Conservation (phyloP, 2,888 invertebrate genomes). For the Catocala sponsa region DNA sequence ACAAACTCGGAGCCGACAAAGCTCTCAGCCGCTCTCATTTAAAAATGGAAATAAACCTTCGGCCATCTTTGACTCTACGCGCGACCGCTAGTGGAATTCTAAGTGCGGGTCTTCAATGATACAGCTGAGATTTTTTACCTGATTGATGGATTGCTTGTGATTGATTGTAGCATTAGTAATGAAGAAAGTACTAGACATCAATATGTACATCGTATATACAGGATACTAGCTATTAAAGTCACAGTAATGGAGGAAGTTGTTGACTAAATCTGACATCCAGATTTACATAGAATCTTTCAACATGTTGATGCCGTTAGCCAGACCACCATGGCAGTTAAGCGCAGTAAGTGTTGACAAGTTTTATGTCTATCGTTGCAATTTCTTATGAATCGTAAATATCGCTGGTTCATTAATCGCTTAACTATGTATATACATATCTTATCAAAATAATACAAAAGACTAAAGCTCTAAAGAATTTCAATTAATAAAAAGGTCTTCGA, state of each 20-base stretch:
- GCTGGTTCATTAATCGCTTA: no score
- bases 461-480: no score
- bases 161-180: slow-evolving; percentile 37
- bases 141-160: slow-evolving; percentile 49
- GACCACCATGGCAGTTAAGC: slow-evolving; percentile 30
- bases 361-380: slow-evolving; percentile 36
- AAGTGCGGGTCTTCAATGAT: slow-evolving; percentile 78
- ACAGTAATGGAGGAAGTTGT: slow-evolving; percentile 26
- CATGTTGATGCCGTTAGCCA: slow-evolving; percentile 19
- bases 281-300: slow-evolving; percentile 35
- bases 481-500: no score
- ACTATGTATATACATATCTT: no score
- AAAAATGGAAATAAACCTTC: slow-evolving; percentile 88
- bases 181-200: slow-evolving; percentile 27
- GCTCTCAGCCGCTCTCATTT: slow-evolving; percentile 88
- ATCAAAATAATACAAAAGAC: no score
- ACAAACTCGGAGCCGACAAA: slow-evolving; percentile 87
- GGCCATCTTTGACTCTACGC: slow-evolving; percentile 86
- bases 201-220: slow-evolving; percentile 13
- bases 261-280: slow-evolving; percentile 18
- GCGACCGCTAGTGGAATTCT: slow-evolving; percentile 83
- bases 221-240: neutral
- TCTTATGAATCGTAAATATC: slow-evolving; percentile 27
- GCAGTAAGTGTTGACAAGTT: slow-evolving; percentile 31
- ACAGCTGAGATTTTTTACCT: slow-evolving; percentile 73